Percentiles rank a stretch among this genome's conserved stretches.
These are phyloP conservation scores for Toxotes chatareus DNA, from an alignment of 2,113 vertebrate species.

Conservation along the genomic window DNA sequence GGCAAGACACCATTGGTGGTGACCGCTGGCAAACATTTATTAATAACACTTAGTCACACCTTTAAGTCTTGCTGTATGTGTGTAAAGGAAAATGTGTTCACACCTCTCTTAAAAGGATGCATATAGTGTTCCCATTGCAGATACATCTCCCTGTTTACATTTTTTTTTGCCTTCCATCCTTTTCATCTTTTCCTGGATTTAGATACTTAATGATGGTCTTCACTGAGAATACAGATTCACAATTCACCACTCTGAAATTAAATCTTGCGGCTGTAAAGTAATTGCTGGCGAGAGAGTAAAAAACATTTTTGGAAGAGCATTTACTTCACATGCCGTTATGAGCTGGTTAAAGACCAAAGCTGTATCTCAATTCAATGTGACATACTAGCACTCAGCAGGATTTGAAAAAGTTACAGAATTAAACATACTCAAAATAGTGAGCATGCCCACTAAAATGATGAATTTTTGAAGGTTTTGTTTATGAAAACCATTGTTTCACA, in stretches of 20 bases:
- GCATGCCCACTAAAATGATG: not conserved
- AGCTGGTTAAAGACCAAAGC: slow-evolving; percentile 8
- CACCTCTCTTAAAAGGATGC: not conserved
- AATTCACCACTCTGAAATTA: not conserved
- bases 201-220: not conserved
- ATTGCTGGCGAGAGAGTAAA: not conserved
- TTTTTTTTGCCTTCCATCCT: not conserved
- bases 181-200: not conserved
- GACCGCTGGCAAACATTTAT: not conserved
- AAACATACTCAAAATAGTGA: not conserved
- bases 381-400: not conserved
- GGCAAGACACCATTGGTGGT: too few species aligned
- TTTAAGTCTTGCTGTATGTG: not conserved
- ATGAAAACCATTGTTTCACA: not conserved
- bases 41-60: slow-evolving; percentile 15
- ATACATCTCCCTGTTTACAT: not conserved
- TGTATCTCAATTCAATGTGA: not conserved
- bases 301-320: slow-evolving; percentile 13
- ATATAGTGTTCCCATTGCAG: not conserved
- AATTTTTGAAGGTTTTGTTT: not conserved
- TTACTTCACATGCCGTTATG: slow-evolving; percentile 4
- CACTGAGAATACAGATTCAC: not conserved
- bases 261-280: slow-evolving; percentile 4
- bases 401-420: not conserved
- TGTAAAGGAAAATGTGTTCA: not conserved